Evolutionary conservation across 2,888 invertebrate species (phyloP).

Genomic region (Chirona hameri): DNA sequence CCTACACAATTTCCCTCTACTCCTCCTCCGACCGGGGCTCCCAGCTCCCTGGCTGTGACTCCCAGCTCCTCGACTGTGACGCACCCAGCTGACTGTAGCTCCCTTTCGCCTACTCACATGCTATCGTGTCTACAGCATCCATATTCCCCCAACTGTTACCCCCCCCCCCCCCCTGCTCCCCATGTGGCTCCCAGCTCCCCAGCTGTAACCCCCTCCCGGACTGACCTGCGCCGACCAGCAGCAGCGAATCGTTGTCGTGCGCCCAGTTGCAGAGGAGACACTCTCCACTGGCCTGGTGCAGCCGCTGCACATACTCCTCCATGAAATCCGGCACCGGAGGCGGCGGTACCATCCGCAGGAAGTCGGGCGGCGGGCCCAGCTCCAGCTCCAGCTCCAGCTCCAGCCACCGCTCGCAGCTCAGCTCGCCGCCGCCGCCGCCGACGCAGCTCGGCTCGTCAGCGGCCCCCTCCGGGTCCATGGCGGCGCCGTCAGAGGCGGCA

Average conservation of each 20-base stretch:
- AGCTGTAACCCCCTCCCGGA: too few species aligned
- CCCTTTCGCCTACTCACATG: too few species aligned
- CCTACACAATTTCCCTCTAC: too few species aligned
- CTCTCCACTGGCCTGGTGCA: conserved; percentile 27
- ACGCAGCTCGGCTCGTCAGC: conserved; percentile 31
- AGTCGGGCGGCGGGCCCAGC: conserved; percentile 74
- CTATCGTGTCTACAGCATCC: too few species aligned
- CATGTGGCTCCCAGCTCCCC: too few species aligned
- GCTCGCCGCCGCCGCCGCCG: conserved; percentile 34
- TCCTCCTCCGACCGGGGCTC: too few species aligned
- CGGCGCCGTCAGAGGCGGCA: neutral
- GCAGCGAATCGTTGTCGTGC: conserved; percentile 2
- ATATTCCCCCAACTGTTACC: too few species aligned
- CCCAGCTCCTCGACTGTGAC: too few species aligned
- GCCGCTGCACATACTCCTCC: conserved; percentile 48
- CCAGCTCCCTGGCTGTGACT: too few species aligned
- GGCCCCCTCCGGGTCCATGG: neutral
- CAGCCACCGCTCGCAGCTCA: conserved; percentile 42
- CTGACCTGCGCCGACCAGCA: conserved; percentile 4
- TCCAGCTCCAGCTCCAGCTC: conserved; percentile 57
- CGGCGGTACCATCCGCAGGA: conserved; percentile 76
- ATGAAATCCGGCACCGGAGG: conserved; percentile 77
- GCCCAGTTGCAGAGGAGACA: conserved; percentile 22
- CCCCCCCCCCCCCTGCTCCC: too few species aligned
- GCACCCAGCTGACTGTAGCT: too few species aligned